Evolutionary conservation across 2,888 invertebrate species (phyloP), one percentile per base, ranked within the genome.

Genomic region (Andrena fulva): DNA sequence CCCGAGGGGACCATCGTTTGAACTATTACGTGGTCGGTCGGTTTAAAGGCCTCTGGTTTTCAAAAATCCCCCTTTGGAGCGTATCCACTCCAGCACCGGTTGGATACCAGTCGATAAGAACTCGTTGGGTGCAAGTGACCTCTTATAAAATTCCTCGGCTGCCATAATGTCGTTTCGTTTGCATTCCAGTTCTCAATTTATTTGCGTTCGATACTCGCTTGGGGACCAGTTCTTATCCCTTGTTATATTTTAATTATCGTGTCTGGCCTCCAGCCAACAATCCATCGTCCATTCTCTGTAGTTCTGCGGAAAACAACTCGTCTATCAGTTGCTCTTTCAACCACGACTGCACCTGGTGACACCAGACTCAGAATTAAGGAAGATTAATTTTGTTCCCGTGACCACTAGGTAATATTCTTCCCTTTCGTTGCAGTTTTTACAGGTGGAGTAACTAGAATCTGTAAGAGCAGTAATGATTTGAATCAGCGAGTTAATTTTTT

Each of bases 21-120:
- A 88, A 81, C 79, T 88, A 83, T 88, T 86, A 82, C 88, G 74
- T 59, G 64, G 59, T 71, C 79, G 67, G 66, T 72, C 63, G 63
- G 52, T 31, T 48, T 68, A 88, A 88, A 88, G 80, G 85, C 71
- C 80, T 76, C 88, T 73, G 64, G 87, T 86, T 68, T 63, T n/a
- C 52, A 86, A 80, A 87, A 82, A 86, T 56, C 1, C 6, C 54
- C 7, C 50, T 24, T 33, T 54, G 62, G 68, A 54, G 56, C 63
- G 29, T 66, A 59, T 31, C 60, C 33, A 52, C 20, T 50, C 16
- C 48, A 35, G 31, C 72, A 73, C 77, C 54, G 82, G 78, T 85
- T 27, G 66, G 35, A 29, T 62, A 62, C 52, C 60, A 59, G 54
- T 60, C 54, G 78, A 70, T 48, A 77, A 82, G 42, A 86, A 79